These are phyloP conservation scores for Arizona elegans DNA, from an alignment of 2,113 vertebrate genomes.

Conservation along the genomic window DNA sequence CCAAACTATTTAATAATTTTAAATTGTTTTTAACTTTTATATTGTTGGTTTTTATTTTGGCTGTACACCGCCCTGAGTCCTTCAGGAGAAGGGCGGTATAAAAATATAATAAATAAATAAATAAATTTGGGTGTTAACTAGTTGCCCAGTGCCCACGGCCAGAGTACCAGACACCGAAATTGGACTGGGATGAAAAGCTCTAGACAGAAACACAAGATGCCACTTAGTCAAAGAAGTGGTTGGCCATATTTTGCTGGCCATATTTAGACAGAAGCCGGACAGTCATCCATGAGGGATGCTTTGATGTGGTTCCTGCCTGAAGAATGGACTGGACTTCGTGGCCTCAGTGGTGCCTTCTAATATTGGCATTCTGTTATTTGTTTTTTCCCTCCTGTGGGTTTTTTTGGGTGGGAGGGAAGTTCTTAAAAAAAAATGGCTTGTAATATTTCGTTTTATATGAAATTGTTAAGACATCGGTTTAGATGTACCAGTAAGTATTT, in stretches of 20 bases:
- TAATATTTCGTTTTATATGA: not conserved
- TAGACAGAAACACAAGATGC: not conserved
- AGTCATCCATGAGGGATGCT: not conserved
- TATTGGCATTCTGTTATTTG: not conserved
- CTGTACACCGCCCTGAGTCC: no score
- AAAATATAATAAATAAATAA: no score
- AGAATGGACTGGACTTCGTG: not conserved
- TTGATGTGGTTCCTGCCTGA: not conserved
- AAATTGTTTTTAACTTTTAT: no score
- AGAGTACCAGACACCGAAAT: not conserved
- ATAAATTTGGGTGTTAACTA: not conserved
- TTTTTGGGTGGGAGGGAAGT: not conserved
- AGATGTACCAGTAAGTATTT: not conserved
- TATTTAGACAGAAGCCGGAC: not conserved
- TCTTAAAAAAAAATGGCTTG: not conserved
- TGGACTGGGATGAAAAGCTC: not conserved
- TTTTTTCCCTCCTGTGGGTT: not conserved
- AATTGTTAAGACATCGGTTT: not conserved
- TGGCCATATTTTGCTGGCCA: not conserved
- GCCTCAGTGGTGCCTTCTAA: not conserved
- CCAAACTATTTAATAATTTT: no score
- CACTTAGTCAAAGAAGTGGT: not conserved
- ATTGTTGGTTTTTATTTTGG: no score
- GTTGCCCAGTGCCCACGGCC: not conserved
- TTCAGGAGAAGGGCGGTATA: no score